Evolutionary conservation across 2,888 invertebrate species (phyloP).

Genomic region (Acanthacorydalis orientalis): DNA sequence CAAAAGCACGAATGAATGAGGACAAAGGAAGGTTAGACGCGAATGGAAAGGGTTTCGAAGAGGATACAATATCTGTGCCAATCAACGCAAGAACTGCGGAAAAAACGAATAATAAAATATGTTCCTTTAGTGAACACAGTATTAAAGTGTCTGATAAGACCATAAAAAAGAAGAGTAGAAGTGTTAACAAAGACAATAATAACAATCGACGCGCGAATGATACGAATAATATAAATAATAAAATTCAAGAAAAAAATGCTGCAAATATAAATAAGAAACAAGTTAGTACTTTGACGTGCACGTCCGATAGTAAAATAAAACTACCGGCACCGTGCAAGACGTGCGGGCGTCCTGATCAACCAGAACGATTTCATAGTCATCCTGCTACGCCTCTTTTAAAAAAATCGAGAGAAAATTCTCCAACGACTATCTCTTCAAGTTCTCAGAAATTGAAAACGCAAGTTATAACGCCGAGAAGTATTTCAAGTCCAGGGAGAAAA

Average conservation of each 20-base stretch:
- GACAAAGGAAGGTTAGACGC: not conserved
- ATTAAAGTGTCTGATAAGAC: not conserved
- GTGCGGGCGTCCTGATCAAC: constrained; percentile 48
- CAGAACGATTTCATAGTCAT: constrained; percentile 47
- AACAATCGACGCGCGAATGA: not conserved
- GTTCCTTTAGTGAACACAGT: no score
- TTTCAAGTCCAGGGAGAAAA: constrained; percentile 8
- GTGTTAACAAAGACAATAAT: not conserved
- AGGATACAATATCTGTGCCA: not conserved
- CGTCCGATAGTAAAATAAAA: not conserved
- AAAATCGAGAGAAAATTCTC: constrained; percentile 1
- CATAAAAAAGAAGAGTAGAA: not conserved
- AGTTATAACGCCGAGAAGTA: constrained; percentile 6
- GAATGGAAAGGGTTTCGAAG: not conserved
- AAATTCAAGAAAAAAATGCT: not conserved
- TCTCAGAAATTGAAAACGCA: not conserved
- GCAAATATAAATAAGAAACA: not conserved
- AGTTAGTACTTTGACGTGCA: not conserved
- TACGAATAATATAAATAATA: not conserved
- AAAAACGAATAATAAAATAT: not conserved
- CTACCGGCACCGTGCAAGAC: constrained; percentile 40
- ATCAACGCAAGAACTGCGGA: not conserved
- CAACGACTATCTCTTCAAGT: not conserved
- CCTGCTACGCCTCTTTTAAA: constrained; percentile 19
- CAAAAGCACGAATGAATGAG: not conserved